Evolutionary conservation across 2,113 vertebrate genomes (phyloP).

Genomic region (Sus scrofa): DNA sequence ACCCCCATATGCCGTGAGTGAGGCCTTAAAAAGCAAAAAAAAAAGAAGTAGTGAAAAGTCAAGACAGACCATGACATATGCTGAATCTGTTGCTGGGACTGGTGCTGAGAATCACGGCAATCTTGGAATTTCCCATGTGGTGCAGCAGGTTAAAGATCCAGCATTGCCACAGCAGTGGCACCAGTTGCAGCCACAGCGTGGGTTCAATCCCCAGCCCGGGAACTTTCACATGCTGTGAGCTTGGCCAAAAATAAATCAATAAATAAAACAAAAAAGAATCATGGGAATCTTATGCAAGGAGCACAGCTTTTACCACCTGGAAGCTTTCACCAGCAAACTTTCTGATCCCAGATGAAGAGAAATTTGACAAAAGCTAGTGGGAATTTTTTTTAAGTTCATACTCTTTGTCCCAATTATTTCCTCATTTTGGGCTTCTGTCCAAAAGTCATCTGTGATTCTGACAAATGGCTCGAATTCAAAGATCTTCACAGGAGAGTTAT

Average conservation of each 20-base stretch:
- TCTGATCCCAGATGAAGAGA: not conserved
- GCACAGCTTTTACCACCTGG: not conserved
- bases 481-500: not conserved
- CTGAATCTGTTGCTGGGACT: too few relatives aligned
- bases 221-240: too few relatives aligned
- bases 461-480: not conserved
- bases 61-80: fast-evolving
- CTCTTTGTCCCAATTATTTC: not conserved
- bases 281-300: too few relatives aligned
- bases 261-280: not conserved
- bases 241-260: too few relatives aligned
- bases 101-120: not conserved
- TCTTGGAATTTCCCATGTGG: too few relatives aligned
- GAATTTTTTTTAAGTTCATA: not conserved
- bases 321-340: not conserved
- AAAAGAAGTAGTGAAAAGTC: not conserved
- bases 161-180: too few relatives aligned
- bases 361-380: not conserved
- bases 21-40: too few relatives aligned
- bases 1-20: too few relatives aligned
- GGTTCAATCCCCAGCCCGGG: too few relatives aligned
- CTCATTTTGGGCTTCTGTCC: not conserved
- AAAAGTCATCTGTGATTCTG: not conserved
- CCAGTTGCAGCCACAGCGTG: too few relatives aligned
- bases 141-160: too few relatives aligned